A percentile compares a stretch with the other conserved stretches of the same genome.
Conservation (phyloP, 2,797 vertebrate genomes). For the Amblyopsis hoosieri region DNA sequence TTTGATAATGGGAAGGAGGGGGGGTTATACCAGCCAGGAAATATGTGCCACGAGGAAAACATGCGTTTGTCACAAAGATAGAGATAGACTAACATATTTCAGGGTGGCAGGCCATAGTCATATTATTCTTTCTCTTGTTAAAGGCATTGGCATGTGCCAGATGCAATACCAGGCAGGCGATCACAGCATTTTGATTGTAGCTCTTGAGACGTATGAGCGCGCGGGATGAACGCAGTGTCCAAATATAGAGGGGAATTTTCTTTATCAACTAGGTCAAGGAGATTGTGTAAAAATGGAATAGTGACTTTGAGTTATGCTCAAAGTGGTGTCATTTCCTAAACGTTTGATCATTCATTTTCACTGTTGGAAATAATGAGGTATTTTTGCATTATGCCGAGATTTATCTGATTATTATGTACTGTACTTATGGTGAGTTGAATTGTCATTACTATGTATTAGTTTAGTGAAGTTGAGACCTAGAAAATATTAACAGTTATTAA, state of each 20-base stretch:
- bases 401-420: no score
- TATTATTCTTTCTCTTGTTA: not conserved
- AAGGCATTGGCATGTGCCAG: slow-evolving; percentile 8
- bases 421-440: no score
- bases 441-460: no score
- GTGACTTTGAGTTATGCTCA: slow-evolving; percentile 1
- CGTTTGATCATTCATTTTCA: no score
- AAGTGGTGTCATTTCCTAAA: no score
- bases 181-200: slow-evolving; percentile 27
- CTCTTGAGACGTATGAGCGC: slow-evolving; percentile 9
- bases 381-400: no score
- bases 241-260: slow-evolving; percentile 52
- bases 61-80: no score
- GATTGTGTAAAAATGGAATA: slow-evolving; percentile 25
- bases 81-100: no score
- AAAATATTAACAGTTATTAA: no score
- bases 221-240: slow-evolving; percentile 35
- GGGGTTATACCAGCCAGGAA: not conserved
- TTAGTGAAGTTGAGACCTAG: no score
- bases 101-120: not conserved
- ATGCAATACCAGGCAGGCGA: slow-evolving; percentile 29
- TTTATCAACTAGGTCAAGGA: slow-evolving; percentile 60
- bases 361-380: slow-evolving; percentile 10
- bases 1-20: no score
- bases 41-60: no score